Evolutionary conservation across 2,888 invertebrate species (phyloP), one percentile per base, ranked within the genome.

Genomic region (Elysia crispata): DNA sequence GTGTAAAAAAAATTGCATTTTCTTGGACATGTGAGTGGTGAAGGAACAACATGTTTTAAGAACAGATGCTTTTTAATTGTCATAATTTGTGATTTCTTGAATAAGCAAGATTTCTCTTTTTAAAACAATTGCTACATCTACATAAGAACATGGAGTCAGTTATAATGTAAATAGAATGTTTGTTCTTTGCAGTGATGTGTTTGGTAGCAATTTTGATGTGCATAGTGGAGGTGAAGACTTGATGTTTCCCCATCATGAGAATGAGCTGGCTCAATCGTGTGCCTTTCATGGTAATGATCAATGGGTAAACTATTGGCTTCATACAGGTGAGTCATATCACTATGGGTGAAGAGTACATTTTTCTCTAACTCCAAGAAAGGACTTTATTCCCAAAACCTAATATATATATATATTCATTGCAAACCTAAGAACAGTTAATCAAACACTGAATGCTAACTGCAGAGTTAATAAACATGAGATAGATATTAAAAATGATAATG

Each of bases 291-390:
- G 94, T 60, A 94, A 93, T 13, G 87, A 94, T 1, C 97, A 97
- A 87, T 98, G 98, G 98, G 95, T 96, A 0, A 96, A 97, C 92
- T 97, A 97, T 91, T 98, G 98, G 98, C 87, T 98, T 1, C 97
- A 98, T 90, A 85, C 87, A 83, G 88, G 87, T 87, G 28, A 30
- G 49, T 49, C 1, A 18, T 33, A 3, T 20, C n/a, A 20, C 15
- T 41, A 11, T 25, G 33, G 8, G 6, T 8, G 15, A 5, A 66
- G 25, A 28, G 18, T 28, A 5, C 1, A 28, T 28, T 8, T 23
- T 28, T 28, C 5, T 28, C 1, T 28, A n/a, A n/a, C n/a, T n/a
- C n/a, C n/a, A n/a, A n/a, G n/a, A n/a, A n/a, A n/a, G n/a, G n/a
- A n/a, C n/a, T n/a, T n/a, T n/a, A n/a, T n/a, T n/a, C n/a, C n/a